Evolutionary conservation across 2,797 vertebrate species (phyloP).

Genomic region (Aselliscus stoliczkanus): DNA sequence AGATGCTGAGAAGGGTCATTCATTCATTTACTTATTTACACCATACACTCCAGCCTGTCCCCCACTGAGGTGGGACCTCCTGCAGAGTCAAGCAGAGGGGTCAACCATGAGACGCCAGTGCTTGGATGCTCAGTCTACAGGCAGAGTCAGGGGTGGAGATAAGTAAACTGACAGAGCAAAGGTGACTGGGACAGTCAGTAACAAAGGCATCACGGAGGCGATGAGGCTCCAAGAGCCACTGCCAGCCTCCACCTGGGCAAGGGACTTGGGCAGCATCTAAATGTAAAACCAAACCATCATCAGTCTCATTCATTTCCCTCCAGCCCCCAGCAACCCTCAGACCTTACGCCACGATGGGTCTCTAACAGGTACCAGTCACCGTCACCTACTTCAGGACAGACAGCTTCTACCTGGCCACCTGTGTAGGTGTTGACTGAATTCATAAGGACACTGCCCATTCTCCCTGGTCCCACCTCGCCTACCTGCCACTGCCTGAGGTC

Average conservation of each 20-base stretch:
- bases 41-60: background rate
- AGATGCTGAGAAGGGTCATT: background rate
- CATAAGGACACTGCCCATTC: accelerated
- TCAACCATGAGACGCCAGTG: background rate
- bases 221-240: background rate
- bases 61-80: background rate
- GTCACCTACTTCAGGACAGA: background rate
- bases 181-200: too few species aligned
- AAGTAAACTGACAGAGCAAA: background rate
- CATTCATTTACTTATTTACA: background rate
- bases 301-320: background rate
- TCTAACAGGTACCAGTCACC: background rate
- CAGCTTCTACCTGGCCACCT: background rate
- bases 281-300: background rate
- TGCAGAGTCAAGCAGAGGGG: background rate
- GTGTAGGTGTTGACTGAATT: background rate
- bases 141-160: background rate
- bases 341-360: background rate
- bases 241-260: background rate
- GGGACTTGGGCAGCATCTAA: background rate
- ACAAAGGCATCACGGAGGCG: background rate
- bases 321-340: background rate
- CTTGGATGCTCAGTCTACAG: background rate
- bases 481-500: background rate
- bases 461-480: background rate